Evolutionary conservation across 2,888 invertebrate species (phyloP), one percentile per base, ranked within the genome.

Genomic region (Cerastis leucographa): DNA sequence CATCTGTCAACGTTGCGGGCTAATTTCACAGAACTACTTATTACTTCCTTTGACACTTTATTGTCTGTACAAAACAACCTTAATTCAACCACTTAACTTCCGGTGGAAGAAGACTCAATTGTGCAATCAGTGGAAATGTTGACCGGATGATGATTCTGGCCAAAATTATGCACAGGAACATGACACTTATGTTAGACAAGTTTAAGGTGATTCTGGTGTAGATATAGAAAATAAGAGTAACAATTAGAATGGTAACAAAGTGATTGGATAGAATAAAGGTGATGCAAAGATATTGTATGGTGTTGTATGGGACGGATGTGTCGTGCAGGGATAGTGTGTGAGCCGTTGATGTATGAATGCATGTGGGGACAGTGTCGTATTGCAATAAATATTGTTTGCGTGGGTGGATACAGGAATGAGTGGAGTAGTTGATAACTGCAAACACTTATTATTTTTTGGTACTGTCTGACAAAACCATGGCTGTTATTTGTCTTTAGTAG

Each of bases 301-400:
- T 89, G 80, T 85, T 89, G 88, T 87, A 91, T 92, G 88, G 90
- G 89, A 88, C 96, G 96, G 96, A 96, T 96, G 93, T 91, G 89
- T 91, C 93, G 90, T 92, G 94, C 90, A 81, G 92, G 85, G 94
- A 91, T 85, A 89, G 92, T 94, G 94, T 94, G 93, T 90, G 91
- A 90, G 73, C 62, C 70, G 89, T 89, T 91, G 90, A 93, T 92
- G 89, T 91, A 93, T 94, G 92, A 94, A 94, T 93, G 91, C 91
- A 94, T 93, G 94, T 94, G 94, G 93, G 92, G 95, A 96, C 94
- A 95, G 95, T 93, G 94, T 95, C 93, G 90, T 89, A 94, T 96
- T 95, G 93, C 95, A 94, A 96, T 96, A 96, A 96, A 96, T 64
- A 64, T 96, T 92, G 92, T 92, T 88, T 87, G 91, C 88, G 95